Evolutionary conservation across 1,140 invertebrate species (phyloP), one percentile per base, ranked within the genome.

Genomic region (Vollenhovia emeryi): DNA sequence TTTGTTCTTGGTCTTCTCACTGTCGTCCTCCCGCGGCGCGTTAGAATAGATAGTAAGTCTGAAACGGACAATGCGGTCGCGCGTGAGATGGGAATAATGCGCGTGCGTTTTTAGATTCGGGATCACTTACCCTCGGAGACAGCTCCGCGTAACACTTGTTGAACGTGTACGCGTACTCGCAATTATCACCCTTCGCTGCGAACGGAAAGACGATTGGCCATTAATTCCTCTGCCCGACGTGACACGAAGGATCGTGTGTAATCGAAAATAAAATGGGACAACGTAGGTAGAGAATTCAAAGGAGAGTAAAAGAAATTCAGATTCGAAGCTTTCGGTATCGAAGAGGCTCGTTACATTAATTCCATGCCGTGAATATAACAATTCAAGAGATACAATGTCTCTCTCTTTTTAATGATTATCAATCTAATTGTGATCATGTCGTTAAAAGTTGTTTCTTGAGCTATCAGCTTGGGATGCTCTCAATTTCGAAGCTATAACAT

Each of bases 131-230:
- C 79, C 87, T 92, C 33, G 93, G 93, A 3, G 93, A 93, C 82
- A 85, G 57, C 79, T 86, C 73, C 2, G 93, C 92, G 33, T 93
- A 93, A 68, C 93, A 93, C 62, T 92, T 91, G 59, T 93, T 93
- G 74, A 93, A 93, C 36, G 85, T 88, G 40, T 92, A 93, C 21
- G 93, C 93, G 50, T 93, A 93, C 43, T 93, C 89, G 79, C 93
- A 93, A 27, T 92, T 91, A 73, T 93, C 92, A 9, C 91, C 93
- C 9, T 91, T 91, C 0, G 90, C 93, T 93, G 59, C 24, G 30
- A 87, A 74, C 87, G 24, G n/a, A 85, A 43, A 43, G 69, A 30
- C 6, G 18, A 60, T 66, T 18, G 21, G 18, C 18, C 6, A 62
- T 40, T 18, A 57, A 73, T 78, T 71, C 43, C 3, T 13, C 0